Conservation (phyloP, 2,888 invertebrate species). For the Eupithecia dodoneata region DNA sequence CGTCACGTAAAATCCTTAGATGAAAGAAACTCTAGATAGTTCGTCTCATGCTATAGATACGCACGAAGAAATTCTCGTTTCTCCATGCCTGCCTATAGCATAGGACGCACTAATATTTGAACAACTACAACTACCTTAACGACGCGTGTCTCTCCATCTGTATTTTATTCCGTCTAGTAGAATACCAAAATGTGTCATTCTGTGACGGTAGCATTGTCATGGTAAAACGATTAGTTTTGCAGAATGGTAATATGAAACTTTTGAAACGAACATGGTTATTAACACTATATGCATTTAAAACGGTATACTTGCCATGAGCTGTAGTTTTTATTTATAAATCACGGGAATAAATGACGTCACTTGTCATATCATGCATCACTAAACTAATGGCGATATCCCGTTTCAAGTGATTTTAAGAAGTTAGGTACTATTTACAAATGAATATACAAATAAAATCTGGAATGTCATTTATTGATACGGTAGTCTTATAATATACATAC, state of each 20-base stretch:
- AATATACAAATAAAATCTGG: neutral
- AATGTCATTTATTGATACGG: neutral
- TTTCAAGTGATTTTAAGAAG: neutral
- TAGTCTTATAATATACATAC: constrained; percentile 65
- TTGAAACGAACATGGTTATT: neutral
- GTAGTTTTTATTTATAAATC: neutral
- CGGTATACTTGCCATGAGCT: neutral
- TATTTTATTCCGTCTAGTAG: neutral
- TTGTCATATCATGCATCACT: neutral
- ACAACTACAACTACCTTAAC: too few relatives aligned
- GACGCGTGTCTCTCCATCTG: too few relatives aligned
- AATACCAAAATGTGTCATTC: neutral
- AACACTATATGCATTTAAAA: neutral
- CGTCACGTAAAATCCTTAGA: neutral
- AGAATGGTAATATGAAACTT: neutral
- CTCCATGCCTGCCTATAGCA: too few relatives aligned
- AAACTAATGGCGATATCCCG: neutral
- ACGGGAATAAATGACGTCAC: neutral
- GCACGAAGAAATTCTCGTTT: too few relatives aligned
- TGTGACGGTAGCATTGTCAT: neutral
- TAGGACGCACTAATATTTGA: too few relatives aligned
- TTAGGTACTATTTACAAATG: neutral
- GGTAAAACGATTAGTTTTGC: neutral
- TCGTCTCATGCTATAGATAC: too few relatives aligned
- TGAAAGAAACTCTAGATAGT: too few relatives aligned